Evolutionary conservation across 2,797 vertebrate genomes (phyloP), one percentile per base, ranked within the genome.

Genomic region (Danio albolineatus): DNA sequence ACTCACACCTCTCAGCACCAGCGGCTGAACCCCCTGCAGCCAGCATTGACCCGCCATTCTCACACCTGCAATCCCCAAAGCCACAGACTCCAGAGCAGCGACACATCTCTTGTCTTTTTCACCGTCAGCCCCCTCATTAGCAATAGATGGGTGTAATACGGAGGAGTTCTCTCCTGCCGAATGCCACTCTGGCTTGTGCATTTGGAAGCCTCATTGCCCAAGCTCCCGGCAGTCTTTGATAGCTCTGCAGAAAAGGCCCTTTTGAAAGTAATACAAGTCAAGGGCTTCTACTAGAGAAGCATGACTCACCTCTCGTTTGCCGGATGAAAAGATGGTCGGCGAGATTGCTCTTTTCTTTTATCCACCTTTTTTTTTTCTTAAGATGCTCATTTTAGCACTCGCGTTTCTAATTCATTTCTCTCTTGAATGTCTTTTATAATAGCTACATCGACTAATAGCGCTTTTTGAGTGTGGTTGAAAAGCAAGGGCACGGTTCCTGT

Each of bases 231-330:
- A 43, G 67, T 71, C 82, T 86, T 85, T 84, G 79, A 85, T 84
- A 81, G 83, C 82, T 85, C 73, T 54, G 64, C 73, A 78, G 84
- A 83, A 86, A 86, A 73, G 78, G 36, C 71, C 85, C 82, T 84
- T 86, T 82, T 83, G 82, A 88, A 80, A 79, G 84, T 73, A 82
- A 83, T 80, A 75, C 81, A 86, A 85, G 85, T 81, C 85, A 77
- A 83, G 82, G 73, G 82, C 76, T 87, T 84, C 75, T 81, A 59
- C 71, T 81, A 81, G 80, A 83, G 80, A 76, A 79, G 79, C 81
- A 82, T 86, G 83, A 86, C 83, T 87, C 85, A 82, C 86, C 81
- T 83, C 77, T 82, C 74, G 72, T 81, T 83, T 79, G 70, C 78
- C 65, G 56, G 84, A 87, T 85, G 84, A 85, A 87, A 87, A 87